Evolutionary conservation across 2,888 invertebrate genomes (phyloP), one percentile per base, ranked within the genome.

Genomic region (Dolomedes plantarius): DNA sequence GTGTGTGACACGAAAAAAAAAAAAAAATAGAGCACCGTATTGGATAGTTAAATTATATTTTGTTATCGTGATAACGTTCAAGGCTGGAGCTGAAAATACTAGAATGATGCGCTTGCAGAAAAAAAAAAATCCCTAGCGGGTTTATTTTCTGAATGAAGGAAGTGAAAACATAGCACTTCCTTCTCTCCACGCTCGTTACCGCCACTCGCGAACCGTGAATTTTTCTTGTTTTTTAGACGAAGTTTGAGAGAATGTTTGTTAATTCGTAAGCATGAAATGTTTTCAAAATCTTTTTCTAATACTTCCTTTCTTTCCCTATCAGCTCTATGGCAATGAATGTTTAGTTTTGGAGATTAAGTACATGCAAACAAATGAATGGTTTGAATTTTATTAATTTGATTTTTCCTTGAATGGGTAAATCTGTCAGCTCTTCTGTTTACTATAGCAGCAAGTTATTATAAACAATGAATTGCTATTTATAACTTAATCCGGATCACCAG

Each of bases 111-210:
- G 9, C 36, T 36, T 5, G 5, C 36, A 36, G n/a, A n/a, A n/a
- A n/a, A n/a, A n/a, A n/a, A n/a, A n/a, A 7, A 7, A 36, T 7
- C 69, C 6, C 27, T 28, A 67, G 69, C 56, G 50, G 23, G 1
- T 23, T 46, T 56, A 23, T 23, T 73, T 85, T 65, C 69, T 73
- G 67, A 39, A 68, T 77, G 68, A 56, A 85, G 83, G 83, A 85
- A 85, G 83, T 77, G 65, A 77, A 82, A 68, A 67, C 19, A 11
- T 56, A 56, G 19, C 46, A 72, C 76, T 83, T 77, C 77, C 73
- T 77, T 64, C 56, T 19, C 77, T 77, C 73, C 73, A 77, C 76
- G 83, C 77, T 85, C 50, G 71, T 77, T 77, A 85, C 67, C 73
- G 28, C 11, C 72, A 23, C 50, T 27, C 23, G 29, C 72, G 77